phyloP scores from a whole-genome alignment of 2,113 vertebrate genomes.

The Centropristis striata region DNA sequence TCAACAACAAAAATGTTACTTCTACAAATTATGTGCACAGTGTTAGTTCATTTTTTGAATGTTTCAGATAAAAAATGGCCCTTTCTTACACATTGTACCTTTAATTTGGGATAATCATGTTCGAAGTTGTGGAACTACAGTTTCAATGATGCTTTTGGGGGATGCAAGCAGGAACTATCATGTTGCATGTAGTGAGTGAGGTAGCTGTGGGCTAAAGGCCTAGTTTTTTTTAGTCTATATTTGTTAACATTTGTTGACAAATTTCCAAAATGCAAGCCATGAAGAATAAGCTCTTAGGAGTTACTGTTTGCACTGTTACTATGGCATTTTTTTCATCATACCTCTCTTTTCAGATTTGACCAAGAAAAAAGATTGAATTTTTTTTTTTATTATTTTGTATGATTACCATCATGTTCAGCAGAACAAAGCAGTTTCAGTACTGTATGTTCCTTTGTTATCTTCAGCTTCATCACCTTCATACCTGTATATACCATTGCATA shows the following conservation, averaged over 20 bases:
- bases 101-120: neutral
- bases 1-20: too few relatives aligned
- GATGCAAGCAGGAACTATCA: neutral
- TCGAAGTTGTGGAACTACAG: neutral
- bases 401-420: neutral
- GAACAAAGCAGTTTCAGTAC: neutral
- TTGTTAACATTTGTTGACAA: neutral
- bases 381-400: neutral
- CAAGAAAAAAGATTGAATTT: neutral
- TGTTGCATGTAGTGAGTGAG: too few relatives aligned
- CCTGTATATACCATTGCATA: neutral
- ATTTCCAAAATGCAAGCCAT: neutral
- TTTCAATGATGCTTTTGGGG: conserved; percentile 8
- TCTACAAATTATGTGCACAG: too few relatives aligned
- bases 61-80: too few relatives aligned
- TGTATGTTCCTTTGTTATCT: neutral
- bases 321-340: too few relatives aligned
- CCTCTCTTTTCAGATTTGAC: neutral
- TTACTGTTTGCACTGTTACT: neutral
- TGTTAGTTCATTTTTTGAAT: too few relatives aligned
- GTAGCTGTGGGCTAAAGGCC: neutral
- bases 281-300: neutral
- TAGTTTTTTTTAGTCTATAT: neutral
- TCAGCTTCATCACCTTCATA: neutral
- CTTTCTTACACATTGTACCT: too few relatives aligned